Evolutionary conservation across 2,113 vertebrate genomes (phyloP), one percentile per base, ranked within the genome.

Genomic region (Arvicanthis niloticus): DNA sequence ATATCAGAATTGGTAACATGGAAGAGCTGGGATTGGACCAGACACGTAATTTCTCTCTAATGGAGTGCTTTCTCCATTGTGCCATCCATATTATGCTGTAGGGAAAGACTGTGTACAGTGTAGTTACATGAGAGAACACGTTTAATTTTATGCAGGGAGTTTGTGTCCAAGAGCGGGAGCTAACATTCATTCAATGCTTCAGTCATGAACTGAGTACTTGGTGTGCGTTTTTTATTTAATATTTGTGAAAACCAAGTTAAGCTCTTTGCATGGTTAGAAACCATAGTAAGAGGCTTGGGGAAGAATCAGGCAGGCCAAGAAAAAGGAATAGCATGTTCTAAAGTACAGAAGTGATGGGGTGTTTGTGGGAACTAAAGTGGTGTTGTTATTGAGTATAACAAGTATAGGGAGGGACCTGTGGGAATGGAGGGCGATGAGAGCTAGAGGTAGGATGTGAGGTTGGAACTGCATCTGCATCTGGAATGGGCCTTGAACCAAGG

Each of bases 171-270:
- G 51, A 86, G 51, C 73, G 3, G 45, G 17, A n/a, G 5, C 16
- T 91, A 45, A 48, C 29, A 9, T 60, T 84, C 80, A 58, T n/a
- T 51, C 45, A 68, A 40, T 81, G 34, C 67, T 96, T 89, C 42
- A 40, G 22, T 89, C n/a, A 53, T 42, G 42, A 65, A 45, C 26
- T n/a, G 73, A 87, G 26, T 31, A 29, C 5, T 11, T 48, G 89
- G 7, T 45, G 42, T 73, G 11, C 6, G 45, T 76, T 73, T 21
- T 77, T 73, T 89, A 93, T 77, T 89, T 81, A 81, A 65, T 91
- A 22, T 94, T 95, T 81, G 5, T 91, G 42, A 90, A 94, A 94
- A 51, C 4, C 9, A 24, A 95, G 9, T 94, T 11, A n/a, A n/a
- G 34, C 26, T 77, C 82, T 89, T 58, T 26, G 24, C 8, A 80